Percentiles rank a stretch among this genome's conserved stretches.
Conservation (phyloP, 1,140 invertebrate genomes). For the Cataglyphis hispanica region DNA sequence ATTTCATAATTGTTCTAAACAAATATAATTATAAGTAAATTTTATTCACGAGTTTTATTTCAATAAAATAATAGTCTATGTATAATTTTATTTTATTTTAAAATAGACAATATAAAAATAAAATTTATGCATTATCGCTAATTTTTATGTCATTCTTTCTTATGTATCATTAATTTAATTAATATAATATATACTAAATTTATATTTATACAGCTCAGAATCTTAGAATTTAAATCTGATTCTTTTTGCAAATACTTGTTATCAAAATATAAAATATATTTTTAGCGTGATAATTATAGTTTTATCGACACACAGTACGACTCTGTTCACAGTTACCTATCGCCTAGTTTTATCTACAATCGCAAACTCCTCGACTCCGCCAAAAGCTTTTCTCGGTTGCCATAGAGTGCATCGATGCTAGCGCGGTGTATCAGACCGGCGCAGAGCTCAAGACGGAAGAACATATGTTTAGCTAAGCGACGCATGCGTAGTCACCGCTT, state of each 20-base stretch:
- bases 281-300: neutral
- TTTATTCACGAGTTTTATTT: neutral
- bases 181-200: neutral
- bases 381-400: neutral
- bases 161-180: neutral
- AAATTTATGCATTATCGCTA: neutral
- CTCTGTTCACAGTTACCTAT: neutral
- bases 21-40: neutral
- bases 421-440: slow-evolving; percentile 64
- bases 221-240: neutral
- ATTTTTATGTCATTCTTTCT: neutral
- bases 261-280: neutral
- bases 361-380: neutral
- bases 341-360: neutral
- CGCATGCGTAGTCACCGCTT: slow-evolving; percentile 84
- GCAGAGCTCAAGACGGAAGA: slow-evolving; percentile 82
- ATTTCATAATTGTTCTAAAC: neutral
- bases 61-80: neutral
- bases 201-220: neutral
- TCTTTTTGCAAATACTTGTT: neutral
- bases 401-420: neutral
- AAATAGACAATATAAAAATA: neutral
- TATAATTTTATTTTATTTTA: neutral
- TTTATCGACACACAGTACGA: neutral
- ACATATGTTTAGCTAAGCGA: slow-evolving; percentile 84